Conservation (phyloP, 2,888 invertebrate species). For the Notodonta dromedarius region DNA sequence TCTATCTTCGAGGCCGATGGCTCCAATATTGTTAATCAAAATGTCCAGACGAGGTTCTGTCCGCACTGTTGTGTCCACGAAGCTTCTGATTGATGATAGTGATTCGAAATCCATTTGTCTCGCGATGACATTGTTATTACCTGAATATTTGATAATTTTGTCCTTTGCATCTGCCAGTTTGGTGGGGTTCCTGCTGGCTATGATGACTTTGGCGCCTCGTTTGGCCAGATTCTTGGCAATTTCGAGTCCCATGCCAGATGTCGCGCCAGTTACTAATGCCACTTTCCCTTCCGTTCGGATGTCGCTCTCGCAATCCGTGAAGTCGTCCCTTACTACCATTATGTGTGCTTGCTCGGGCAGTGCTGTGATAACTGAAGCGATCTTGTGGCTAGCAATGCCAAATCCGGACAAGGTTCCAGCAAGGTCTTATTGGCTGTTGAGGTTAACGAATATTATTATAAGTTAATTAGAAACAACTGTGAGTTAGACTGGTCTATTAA, state of each 20-base stretch:
- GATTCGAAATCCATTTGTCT: slow-evolving; percentile 79
- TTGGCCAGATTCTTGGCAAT: slow-evolving; percentile 69
- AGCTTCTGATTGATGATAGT: slow-evolving; percentile 80
- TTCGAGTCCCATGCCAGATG: slow-evolving; percentile 65
- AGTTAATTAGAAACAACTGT: not conserved
- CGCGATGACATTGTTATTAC: slow-evolving; percentile 48
- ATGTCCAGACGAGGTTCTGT: slow-evolving; percentile 77
- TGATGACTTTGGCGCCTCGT: slow-evolving; percentile 82
- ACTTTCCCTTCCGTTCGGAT: slow-evolving; percentile 61
- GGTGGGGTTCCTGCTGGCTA: slow-evolving; percentile 77
- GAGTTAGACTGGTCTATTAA: not conserved
- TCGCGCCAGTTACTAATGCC: slow-evolving; percentile 70
- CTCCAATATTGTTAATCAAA: slow-evolving; percentile 78
- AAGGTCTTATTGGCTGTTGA: slow-evolving; percentile 11
- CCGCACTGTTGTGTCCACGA: slow-evolving; percentile 81
- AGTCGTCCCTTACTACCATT: slow-evolving; percentile 51
- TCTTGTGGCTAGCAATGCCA: not conserved
- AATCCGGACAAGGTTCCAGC: slow-evolving; percentile 3
- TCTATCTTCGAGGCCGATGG: slow-evolving; percentile 67
- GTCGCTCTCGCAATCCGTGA: slow-evolving; percentile 54
- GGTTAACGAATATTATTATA: not conserved
- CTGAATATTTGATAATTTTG: slow-evolving; percentile 47
- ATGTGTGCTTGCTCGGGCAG: slow-evolving; percentile 12
- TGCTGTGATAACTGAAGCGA: slow-evolving; percentile 22
- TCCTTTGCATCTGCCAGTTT: slow-evolving; percentile 51